Evolutionary conservation across 2,888 invertebrate species (phyloP).

Genomic region (Willowsia nigromaculata): DNA sequence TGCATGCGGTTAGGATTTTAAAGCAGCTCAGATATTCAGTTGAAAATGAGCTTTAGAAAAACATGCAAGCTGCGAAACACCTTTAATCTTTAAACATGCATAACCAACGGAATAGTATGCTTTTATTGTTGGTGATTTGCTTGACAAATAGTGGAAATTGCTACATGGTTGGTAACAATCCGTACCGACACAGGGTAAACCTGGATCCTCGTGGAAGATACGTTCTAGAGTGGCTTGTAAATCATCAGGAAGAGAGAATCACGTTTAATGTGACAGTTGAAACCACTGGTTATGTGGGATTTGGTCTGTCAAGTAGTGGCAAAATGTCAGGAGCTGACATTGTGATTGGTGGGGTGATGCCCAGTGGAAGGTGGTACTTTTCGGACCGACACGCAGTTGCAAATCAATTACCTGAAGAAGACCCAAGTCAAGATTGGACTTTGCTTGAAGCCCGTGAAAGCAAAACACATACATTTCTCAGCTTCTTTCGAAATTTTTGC

Average conservation of each 20-base stretch:
- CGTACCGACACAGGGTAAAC: background rate
- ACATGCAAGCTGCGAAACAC: no score
- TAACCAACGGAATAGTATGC: no score
- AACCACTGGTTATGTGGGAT: slow-evolving; percentile 53
- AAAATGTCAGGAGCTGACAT: slow-evolving; percentile 65
- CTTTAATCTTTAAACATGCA: no score
- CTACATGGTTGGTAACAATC: slow-evolving; percentile 55
- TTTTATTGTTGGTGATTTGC: background rate
- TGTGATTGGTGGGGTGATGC: slow-evolving; percentile 48
- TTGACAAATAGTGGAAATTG: background rate
- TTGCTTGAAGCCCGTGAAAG: slow-evolving; percentile 14
- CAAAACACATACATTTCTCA: background rate
- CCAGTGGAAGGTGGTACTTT: slow-evolving; percentile 45
- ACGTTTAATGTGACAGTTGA: slow-evolving; percentile 52
- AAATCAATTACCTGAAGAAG: background rate
- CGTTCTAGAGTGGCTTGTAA: slow-evolving; percentile 48
- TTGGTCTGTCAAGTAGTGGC: slow-evolving; percentile 39
- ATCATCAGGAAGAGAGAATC: background rate
- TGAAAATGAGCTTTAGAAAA: no score
- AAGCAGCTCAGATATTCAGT: no score
- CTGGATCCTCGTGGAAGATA: slow-evolving; percentile 40
- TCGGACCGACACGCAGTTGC: slow-evolving; percentile 51
- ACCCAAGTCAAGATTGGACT: slow-evolving; percentile 54
- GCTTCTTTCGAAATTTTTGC: slow-evolving; percentile 21
- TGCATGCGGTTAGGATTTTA: no score